Evolutionary conservation across 2,888 invertebrate genomes (phyloP), one percentile per base, ranked within the genome.

Genomic region (Caenorhabditis doughertyi): DNA sequence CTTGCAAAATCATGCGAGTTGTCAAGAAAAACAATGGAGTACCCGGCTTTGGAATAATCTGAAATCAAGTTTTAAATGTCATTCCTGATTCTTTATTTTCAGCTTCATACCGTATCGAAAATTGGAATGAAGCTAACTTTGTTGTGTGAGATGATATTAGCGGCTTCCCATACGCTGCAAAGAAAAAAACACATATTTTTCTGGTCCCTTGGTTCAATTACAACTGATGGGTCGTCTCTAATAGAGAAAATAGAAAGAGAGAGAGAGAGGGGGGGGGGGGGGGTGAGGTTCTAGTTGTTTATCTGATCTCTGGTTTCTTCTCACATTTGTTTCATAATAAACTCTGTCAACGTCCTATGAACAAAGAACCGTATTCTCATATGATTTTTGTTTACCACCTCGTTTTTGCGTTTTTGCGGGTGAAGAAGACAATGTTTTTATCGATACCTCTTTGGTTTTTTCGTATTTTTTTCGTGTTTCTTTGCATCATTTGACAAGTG

Each of bases 81-180:
- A 27, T 42, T 42, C 2, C 23, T 7, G 13, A 8, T 55, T 8
- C 0, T 32, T 32, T 7, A 32, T 27, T 29, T 29, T 27, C 53
- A 55, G 55, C 32, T 55, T 29, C 29, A 32, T 39, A 82, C 83
- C 73, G 83, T 73, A 51, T 83, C 83, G 25, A 89, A 84, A 32
- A 91, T 84, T 5, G 91, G 90, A 55, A 91, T 87, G 32, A 89
- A 88, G 83, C 89, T 89, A 16, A 91, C 87, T 25, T 86, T 84
- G 82, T 91, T 91, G 70, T 89, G 74, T 21, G 87, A 81, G 79
- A 91, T 87, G 56, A 90, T 84, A 29, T 88, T 84, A 25, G 90
- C 88, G 21, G 90, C 89, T 47, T 91, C 90, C 91, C 91, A 91
- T 51, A 90, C 87, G 73, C 90, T 89, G 73, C 77, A 88, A 70